Percentiles rank a stretch among this genome's conserved stretches.
Conservation (phyloP, 2,888 invertebrate species). For the Drosophila pseudotakahashii region DNA sequence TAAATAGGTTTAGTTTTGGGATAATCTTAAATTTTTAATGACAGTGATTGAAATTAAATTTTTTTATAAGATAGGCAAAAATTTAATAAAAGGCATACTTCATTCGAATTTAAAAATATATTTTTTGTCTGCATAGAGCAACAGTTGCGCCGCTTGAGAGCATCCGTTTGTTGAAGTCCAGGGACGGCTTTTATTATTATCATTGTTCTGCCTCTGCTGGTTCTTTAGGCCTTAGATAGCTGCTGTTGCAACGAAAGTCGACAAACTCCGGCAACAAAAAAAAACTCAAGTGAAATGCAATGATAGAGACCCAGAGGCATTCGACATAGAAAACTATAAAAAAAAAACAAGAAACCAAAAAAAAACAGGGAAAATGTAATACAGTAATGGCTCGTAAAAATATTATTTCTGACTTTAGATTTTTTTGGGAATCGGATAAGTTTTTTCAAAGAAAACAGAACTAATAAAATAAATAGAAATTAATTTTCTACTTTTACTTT, state of each 20-base stretch:
- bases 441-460: conserved; percentile 1
- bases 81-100: too few relatives aligned
- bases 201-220: conserved; percentile 33
- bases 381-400: conserved; percentile 20
- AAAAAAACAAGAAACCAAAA: conserved; percentile 44
- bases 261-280: conserved; percentile 34
- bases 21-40: too few relatives aligned
- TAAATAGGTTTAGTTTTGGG: too few relatives aligned
- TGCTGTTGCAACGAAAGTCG: conserved; percentile 42
- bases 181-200: conserved; percentile 52
- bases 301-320: conserved; percentile 55
- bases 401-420: neutral
- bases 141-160: conserved; percentile 70
- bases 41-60: too few relatives aligned
- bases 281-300: conserved; percentile 70
- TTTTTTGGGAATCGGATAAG: neutral
- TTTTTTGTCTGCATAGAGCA: conserved; percentile 25
- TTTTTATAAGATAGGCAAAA: too few relatives aligned
- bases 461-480: too few relatives aligned
- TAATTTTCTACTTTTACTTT: too few relatives aligned
- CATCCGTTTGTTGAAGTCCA: conserved; percentile 57
- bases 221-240: conserved; percentile 27
- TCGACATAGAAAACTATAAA: conserved; percentile 46
- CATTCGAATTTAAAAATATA: neutral
- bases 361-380: conserved; percentile 7